Conservation (phyloP, 2,797 vertebrate genomes). For the Epinephelus awoara region DNA sequence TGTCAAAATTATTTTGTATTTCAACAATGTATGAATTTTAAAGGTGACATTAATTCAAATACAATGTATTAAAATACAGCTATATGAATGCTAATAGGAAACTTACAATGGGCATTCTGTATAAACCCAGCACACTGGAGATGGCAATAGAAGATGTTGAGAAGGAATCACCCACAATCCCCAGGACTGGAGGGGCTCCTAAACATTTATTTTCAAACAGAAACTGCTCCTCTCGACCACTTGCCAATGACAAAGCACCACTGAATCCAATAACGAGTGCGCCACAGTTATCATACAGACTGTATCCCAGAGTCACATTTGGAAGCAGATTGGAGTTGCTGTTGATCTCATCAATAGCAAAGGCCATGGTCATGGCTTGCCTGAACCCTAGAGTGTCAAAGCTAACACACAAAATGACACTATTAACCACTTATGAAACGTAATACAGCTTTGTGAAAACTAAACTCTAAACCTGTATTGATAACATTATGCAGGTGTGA, state of each 20-base stretch:
- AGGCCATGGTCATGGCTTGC: slow-evolving; percentile 81
- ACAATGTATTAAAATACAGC: no score
- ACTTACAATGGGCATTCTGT: slow-evolving; percentile 67
- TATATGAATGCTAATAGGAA: neutral
- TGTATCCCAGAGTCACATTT: slow-evolving; percentile 83
- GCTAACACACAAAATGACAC: slow-evolving; percentile 24
- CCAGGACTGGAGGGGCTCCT: slow-evolving; percentile 60
- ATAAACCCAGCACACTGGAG: slow-evolving; percentile 62
- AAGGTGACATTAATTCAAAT: no score
- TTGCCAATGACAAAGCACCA: slow-evolving; percentile 73
- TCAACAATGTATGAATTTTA: no score
- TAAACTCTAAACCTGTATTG: no score
- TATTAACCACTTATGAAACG: neutral
- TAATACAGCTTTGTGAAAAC: neutral
- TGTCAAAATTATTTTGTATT: no score
- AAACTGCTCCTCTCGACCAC: slow-evolving; percentile 60
- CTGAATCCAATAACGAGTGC: slow-evolving; percentile 78
- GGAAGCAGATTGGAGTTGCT: slow-evolving; percentile 75
- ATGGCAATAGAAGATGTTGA: slow-evolving; percentile 66
- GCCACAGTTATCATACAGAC: slow-evolving; percentile 83
- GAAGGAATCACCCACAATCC: slow-evolving; percentile 70
- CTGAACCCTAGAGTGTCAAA: slow-evolving; percentile 70
- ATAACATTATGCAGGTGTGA: no score
- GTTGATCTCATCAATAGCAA: slow-evolving; percentile 84
- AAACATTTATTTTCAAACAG: slow-evolving; percentile 47